A percentile compares a stretch with the other conserved stretches of the same genome.
These are phyloP conservation scores for Trissoscelio sp. DNA, from an alignment of 2,888 invertebrate species.

Conservation along the genomic window DNA sequence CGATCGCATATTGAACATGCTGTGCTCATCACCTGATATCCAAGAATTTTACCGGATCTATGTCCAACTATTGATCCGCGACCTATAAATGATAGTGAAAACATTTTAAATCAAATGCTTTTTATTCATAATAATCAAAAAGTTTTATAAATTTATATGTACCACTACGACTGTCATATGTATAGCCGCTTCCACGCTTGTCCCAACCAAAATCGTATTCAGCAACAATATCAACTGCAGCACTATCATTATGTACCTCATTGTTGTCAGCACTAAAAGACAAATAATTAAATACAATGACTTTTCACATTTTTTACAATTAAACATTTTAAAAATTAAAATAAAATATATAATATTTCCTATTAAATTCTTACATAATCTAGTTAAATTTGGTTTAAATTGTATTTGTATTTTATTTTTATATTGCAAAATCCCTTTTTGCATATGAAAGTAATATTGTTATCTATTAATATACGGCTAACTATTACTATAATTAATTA, in stretches of 20 bases:
- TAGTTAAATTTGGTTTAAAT: too few relatives aligned
- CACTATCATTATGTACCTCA: neutral
- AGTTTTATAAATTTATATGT: neutral
- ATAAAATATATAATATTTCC: too few relatives aligned
- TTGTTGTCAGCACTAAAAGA: neutral
- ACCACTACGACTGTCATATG: constrained; percentile 40
- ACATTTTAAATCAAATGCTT: too few relatives aligned
- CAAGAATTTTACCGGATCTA: constrained; percentile 15
- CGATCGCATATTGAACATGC: constrained; percentile 32
- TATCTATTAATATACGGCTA: too few relatives aligned
- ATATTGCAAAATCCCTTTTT: too few relatives aligned
- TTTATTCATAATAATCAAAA: too few relatives aligned
- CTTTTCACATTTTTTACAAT: too few relatives aligned
- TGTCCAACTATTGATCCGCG: constrained; percentile 38
- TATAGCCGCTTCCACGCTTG: constrained; percentile 35
- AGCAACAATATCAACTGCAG: neutral
- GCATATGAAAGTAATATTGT: too few relatives aligned
- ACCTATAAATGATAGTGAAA: constrained; percentile 13
- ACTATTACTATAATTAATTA: too few relatives aligned
- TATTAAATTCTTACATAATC: too few relatives aligned
- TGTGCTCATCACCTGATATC: constrained; percentile 11
- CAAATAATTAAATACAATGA: neutral
- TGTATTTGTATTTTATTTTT: too few relatives aligned
- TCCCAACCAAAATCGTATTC: constrained; percentile 52
- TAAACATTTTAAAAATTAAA: too few relatives aligned